Base-by-base conservation (phyloP, 1,140 invertebrate genomes). In the Ericerus pela region DNA sequence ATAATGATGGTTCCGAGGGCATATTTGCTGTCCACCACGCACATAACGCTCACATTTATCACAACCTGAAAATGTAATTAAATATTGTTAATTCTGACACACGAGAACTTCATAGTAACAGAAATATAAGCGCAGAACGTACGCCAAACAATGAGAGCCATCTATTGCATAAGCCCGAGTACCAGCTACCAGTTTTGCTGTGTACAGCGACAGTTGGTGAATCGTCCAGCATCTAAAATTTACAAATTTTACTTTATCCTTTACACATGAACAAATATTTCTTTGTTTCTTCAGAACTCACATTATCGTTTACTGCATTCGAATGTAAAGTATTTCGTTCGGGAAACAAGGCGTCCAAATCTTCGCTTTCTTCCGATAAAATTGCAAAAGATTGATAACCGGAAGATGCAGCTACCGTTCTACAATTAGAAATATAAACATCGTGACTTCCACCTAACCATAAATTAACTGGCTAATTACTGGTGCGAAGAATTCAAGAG, bases 61-160 rank as follows among this genome's bases (percentile, higher is more conserved):
- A 83, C 67, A 12, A 82, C 81, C 88, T 91, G 69, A 36, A 76
- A 75, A 22, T 5, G 26, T 67, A 60, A 12, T 27, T 47, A 22
- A 24, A 47, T 33, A 8, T 33, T n/a, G n/a, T n/a, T n/a, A n/a
- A n/a, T n/a, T n/a, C n/a, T n/a, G n/a, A n/a, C 8, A 33, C 30
- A 33, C 8, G n/a, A 33, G n/a, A 33, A 10, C 30, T 10, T 10
- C 30, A 33, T n/a, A 33, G 30, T 10, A 33, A n/a, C 30, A 33
- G n/a, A 33, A 33, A 33, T 33, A n/a, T 33, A 33, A n/a, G 30
- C n/a, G n/a, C 6, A 16, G 58, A 62, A 78, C 82, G 79, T 74
- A 94, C 89, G 58, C 91, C 91, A 62, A 88, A 69, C 2, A 96
- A 70, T 11, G 91, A 92, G 22, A 93, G 76, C 89, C 91, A 96